Evolutionary conservation across 2,113 vertebrate species (phyloP), one percentile per base, ranked within the genome.

Genomic region (Chitala chitala): DNA sequence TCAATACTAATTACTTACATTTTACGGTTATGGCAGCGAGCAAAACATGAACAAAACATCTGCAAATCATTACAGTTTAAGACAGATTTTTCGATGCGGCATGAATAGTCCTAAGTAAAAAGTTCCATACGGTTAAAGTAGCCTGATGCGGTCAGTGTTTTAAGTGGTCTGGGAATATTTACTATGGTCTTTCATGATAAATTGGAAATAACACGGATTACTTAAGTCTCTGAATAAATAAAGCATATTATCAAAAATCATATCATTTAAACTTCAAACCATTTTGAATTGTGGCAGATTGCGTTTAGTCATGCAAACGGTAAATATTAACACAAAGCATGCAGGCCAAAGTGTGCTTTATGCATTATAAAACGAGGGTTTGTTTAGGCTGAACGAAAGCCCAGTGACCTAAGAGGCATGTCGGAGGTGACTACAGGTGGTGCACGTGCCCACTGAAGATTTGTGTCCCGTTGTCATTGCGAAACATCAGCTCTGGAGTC

Each of bases 11-110:
- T 4, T 22, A 51, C 40, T 55, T 71, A 40, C n/a, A 5, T 44
- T 59, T 31, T 33, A 59, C 10, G 56, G 63, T 86, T 82, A 85
- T 81, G 78, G 82, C 81, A 83, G 50, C 61, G 26, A 75, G 69
- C 33, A 77, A 74, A 83, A 74, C 79, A 78, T 75, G 66, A 73
- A 87, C 78, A 87, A 88, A 89, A 85, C 94, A 96, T 93, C 93
- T 96, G 96, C 83, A 87, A 94, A 84, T 88, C 86, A 95, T 96
- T 98, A 95, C 80, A 86, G 90, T 92, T 94, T 93, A 91, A 93
- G 94, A 94, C 86, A 93, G 85, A 94, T 93, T 93, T 93, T 94
- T 91, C 88, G 87, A 84, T 89, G 90, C 89, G 91, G 92, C 90
- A 92, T 93, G 83, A 90, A 92, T 94, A 92, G 88, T 86, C 88